These are phyloP conservation scores for Falco columbarius DNA, from an alignment of 2,797 vertebrate genomes.

Conservation along the genomic window DNA sequence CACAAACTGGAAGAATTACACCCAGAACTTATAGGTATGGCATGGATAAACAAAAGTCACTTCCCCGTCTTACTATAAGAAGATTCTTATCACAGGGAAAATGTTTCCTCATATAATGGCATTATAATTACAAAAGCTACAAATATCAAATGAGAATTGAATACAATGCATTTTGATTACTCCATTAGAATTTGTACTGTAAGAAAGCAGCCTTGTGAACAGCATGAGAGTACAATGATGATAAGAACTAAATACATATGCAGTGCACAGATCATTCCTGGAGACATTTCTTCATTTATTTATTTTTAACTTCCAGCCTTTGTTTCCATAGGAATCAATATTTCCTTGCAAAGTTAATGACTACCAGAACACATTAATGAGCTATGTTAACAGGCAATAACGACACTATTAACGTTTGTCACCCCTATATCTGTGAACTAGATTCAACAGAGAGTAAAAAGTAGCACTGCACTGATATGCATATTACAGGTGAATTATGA, in stretches of 20 bases:
- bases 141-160: background rate
- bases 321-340: conserved; percentile 25
- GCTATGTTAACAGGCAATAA: background rate
- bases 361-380: background rate
- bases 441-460: background rate
- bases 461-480: background rate
- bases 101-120: background rate
- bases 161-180: background rate
- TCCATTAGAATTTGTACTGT: background rate
- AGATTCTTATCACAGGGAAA: background rate
- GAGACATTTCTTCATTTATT: background rate
- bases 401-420: background rate
- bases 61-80: background rate
- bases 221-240: background rate
- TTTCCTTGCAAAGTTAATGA: conserved; percentile 11
- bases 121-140: background rate
- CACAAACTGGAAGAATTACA: background rate
- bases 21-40: background rate
- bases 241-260: background rate
- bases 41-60: background rate
- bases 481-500: background rate
- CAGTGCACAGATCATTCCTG: background rate
- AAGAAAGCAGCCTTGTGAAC: background rate
- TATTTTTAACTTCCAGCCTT: background rate
- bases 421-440: background rate